Percentiles rank a stretch among this genome's conserved stretches.
phyloP scores from a whole-genome alignment of 2,113 vertebrate genomes.

The Corydoras maculifer region DNA sequence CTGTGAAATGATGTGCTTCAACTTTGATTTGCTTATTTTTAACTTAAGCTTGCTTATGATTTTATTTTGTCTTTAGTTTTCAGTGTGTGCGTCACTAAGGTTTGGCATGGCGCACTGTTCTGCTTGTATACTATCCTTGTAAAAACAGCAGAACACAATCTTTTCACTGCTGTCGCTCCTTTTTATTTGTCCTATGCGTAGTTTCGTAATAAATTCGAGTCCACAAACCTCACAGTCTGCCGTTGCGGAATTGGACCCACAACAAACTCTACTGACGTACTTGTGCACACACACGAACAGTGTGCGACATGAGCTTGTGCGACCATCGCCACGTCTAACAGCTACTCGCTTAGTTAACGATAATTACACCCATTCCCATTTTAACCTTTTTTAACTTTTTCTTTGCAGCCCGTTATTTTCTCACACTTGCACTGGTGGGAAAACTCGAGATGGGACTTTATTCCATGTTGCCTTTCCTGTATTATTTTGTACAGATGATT shows the following conservation, averaged over 20 bases:
- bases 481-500: neutral
- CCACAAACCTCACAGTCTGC: slow-evolving; percentile 46
- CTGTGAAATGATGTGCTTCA: slow-evolving; percentile 1
- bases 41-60: slow-evolving; percentile 38
- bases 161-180: slow-evolving; percentile 17
- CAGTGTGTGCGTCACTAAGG: slow-evolving; percentile 45
- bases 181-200: slow-evolving; percentile 13
- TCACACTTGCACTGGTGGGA: slow-evolving; percentile 31
- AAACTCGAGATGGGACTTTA: slow-evolving; percentile 9
- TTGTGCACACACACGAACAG: slow-evolving; percentile 17
- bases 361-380: slow-evolving; percentile 39
- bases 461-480: neutral
- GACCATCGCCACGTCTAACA: slow-evolving; percentile 30
- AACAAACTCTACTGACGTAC: slow-evolving; percentile 42
- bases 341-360: slow-evolving; percentile 34
- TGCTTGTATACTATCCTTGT: slow-evolving; percentile 36
- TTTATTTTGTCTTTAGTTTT: slow-evolving; percentile 34
- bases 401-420: slow-evolving; percentile 28
- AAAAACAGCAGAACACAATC: slow-evolving; percentile 27
- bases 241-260: slow-evolving; percentile 41
- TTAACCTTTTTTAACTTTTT: slow-evolving; percentile 9
- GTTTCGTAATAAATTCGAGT: slow-evolving; percentile 44
- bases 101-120: slow-evolving; percentile 35
- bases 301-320: slow-evolving; percentile 28
- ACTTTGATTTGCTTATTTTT: slow-evolving; percentile 22